Conservation (phyloP, 2,797 vertebrate genomes). For the Acanthiza pusilla region DNA sequence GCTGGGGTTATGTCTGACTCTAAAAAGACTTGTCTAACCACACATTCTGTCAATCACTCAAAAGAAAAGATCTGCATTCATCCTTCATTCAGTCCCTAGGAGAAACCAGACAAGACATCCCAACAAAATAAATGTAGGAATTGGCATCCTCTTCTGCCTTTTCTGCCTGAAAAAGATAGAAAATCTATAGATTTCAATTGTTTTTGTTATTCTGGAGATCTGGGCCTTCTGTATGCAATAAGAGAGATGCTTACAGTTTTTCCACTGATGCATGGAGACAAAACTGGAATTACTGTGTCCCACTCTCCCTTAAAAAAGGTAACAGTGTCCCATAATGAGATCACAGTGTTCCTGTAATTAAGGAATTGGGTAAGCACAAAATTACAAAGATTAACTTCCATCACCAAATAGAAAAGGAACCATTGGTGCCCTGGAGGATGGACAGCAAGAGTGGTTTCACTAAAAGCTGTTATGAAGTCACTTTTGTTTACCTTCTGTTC, state of each 20-base stretch:
- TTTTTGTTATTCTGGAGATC: neutral
- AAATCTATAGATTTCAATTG: neutral
- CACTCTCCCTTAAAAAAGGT: neutral
- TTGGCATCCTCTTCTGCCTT: neutral
- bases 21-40: slow-evolving; percentile 20
- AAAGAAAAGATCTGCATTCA: neutral
- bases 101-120: neutral
- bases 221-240: neutral
- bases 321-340: neutral
- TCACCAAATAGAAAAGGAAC: neutral
- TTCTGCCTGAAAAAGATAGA: neutral
- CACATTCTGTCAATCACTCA: neutral
- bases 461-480: neutral
- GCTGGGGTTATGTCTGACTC: neutral
- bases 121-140: neutral
- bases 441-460: neutral
- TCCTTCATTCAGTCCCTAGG: neutral
- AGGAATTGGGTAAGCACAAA: neutral
- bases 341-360: neutral
- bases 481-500: neutral
- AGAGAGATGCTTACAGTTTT: neutral
- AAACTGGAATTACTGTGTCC: neutral
- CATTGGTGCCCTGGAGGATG: fast-evolving
- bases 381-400: neutral
- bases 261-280: neutral